Evolutionary conservation across 2,888 invertebrate species (phyloP).

Genomic region (Eupelmus urozonus): DNA sequence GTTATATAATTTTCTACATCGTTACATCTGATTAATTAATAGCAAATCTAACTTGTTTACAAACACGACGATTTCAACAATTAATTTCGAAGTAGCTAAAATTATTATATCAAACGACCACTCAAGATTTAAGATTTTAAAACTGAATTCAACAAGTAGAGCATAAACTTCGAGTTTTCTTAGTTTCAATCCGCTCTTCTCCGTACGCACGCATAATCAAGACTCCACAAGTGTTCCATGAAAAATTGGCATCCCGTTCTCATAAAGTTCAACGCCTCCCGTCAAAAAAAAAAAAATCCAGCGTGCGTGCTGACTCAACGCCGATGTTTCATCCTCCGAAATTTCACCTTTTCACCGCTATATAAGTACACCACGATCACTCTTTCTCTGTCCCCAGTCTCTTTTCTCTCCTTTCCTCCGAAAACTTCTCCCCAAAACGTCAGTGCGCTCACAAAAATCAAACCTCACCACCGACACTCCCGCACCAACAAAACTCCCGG

Average conservation of each 20-base stretch:
- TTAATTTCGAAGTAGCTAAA: too few relatives aligned
- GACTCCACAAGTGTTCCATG: constrained; percentile 26
- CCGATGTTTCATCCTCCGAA: background rate
- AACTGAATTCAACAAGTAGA: too few relatives aligned
- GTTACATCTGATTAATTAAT: too few relatives aligned
- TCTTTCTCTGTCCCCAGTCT: background rate
- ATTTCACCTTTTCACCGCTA: constrained; percentile 27
- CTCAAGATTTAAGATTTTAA: too few relatives aligned
- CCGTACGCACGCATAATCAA: too few relatives aligned
- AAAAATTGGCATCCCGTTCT: constrained; percentile 25
- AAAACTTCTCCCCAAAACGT: background rate
- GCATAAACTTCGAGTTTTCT: too few relatives aligned
- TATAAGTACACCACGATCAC: background rate
- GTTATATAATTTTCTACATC: too few relatives aligned
- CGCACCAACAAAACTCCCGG: background rate
- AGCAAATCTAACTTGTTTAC: too few relatives aligned
- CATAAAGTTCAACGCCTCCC: constrained; percentile 1
- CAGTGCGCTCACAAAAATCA: background rate
- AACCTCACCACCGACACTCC: background rate
- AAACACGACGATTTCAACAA: too few relatives aligned
- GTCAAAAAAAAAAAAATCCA: background rate
- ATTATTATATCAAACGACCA: too few relatives aligned
- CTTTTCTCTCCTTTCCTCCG: background rate
- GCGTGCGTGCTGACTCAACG: background rate
- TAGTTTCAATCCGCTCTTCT: too few relatives aligned